Base-by-base conservation (phyloP, 2,113 vertebrate species). In the Pollimyrus isidori region DNA sequence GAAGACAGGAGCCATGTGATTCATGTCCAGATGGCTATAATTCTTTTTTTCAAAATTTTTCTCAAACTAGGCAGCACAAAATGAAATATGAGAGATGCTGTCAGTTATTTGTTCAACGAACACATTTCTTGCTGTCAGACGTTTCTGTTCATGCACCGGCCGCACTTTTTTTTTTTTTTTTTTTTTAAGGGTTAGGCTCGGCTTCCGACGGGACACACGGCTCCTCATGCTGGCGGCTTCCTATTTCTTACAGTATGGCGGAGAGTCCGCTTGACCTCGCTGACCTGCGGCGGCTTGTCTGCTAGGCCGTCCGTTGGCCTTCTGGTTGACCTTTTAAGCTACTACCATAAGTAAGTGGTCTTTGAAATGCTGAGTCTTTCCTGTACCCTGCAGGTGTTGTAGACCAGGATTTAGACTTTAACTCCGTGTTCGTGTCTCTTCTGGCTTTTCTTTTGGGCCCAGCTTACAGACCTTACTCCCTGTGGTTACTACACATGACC, bases 311-410 rank as follows among this genome's bases (percentile, higher is more conserved):
- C 39, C 7, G 19, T 21, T 84, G 45, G 9, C 82, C 82, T 48
- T 84, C 19, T 39, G 45, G 23, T 21, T 46, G 82, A 84, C 82
- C 82, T 46, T n/a, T 48, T 84, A 82, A 89, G 89, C 91, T 53
- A 48, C 89, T 90, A 92, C 92, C 93, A 93, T 93, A 87, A 90
- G 91, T 93, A 30, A 65, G 92, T 92, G 92, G 91, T 94, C 92
- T 94, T 89, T 93, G 90, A 91, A 91, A 93, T 45, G 76, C 73
- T 42, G 42, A 39, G 69, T 80, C 73, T 80, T 39, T 42, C 35
- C 73, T 80, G n/a, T 19, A 42, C 13, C 30, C 35, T 39, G 13
- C 62, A 42, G 73, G 73, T 80, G 30, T 80, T 42, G 30, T 39
- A 80, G 15, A 42, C 73, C 73, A 80, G 35, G 73, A 80, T 26